phyloP scores from a whole-genome alignment of 2,113 vertebrate genomes.

The Syngnathus floridae region DNA sequence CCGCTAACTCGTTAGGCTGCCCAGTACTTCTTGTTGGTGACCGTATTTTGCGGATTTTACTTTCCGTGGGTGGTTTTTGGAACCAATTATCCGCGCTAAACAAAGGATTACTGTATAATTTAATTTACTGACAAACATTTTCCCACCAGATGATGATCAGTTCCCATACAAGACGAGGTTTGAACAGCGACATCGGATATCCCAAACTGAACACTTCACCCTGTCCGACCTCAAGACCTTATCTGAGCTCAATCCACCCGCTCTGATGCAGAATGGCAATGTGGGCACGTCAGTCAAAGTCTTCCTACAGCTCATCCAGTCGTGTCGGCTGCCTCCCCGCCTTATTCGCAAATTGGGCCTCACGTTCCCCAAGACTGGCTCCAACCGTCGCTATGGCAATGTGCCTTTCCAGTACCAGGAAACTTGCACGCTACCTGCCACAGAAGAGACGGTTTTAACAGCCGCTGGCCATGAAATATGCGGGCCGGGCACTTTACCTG shows the following conservation, averaged over 20 bases:
- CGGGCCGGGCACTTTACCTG: conserved; percentile 45
- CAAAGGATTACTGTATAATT: background rate
- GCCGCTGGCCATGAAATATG: conserved; percentile 81
- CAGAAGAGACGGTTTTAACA: conserved; percentile 79
- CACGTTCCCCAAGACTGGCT: conserved; percentile 80
- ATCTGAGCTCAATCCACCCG: conserved; percentile 85
- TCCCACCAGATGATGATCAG: conserved; percentile 51
- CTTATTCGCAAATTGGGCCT: conserved; percentile 85
- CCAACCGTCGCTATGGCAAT: conserved; percentile 82
- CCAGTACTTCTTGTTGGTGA: no score
- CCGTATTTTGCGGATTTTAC: no score
- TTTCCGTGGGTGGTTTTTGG: no score
- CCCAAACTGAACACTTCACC: conserved; percentile 64
- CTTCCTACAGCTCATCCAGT: conserved; percentile 87
- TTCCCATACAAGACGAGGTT: conserved; percentile 72
- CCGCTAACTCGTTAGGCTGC: no score
- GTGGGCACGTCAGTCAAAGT: conserved; percentile 84
- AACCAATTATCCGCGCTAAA: no score
- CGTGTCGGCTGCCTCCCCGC: conserved; percentile 84
- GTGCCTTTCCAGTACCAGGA: conserved; percentile 82
- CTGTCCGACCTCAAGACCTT: conserved; percentile 73
- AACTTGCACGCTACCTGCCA: conserved; percentile 51
- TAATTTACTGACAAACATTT: background rate
- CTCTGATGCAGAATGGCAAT: conserved; percentile 86
- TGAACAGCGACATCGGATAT: conserved; percentile 59